A percentile compares a stretch with the other conserved stretches of the same genome.
phyloP scores from a whole-genome alignment of 2,797 vertebrate species.

The Dryobates pubescens region DNA sequence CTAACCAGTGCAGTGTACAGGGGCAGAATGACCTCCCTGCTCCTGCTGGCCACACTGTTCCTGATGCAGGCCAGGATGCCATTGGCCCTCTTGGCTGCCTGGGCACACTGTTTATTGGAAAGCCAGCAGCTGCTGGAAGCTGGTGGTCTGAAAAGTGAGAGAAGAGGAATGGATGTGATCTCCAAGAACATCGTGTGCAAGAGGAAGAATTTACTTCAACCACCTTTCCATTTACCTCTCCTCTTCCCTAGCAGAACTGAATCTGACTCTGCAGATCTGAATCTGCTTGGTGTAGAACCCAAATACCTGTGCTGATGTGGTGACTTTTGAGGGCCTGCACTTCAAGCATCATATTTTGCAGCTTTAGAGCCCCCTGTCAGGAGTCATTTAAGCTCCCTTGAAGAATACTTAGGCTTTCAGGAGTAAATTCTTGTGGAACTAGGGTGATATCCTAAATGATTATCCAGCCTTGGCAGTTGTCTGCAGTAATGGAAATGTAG shows the following conservation, averaged over 20 bases:
- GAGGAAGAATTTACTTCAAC: neutral
- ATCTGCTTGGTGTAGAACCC: neutral
- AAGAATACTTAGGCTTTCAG: neutral
- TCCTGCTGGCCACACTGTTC: no score
- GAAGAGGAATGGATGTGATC: neutral
- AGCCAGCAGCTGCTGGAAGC: neutral
- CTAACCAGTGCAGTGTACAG: no score
- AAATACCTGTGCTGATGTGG: neutral
- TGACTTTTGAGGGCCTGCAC: neutral
- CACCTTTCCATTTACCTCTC: neutral
- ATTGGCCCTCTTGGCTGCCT: no score
- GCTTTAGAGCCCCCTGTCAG: neutral
- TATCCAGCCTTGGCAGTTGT: neutral
- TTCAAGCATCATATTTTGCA: neutral
- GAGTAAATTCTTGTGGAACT: conserved; percentile 22
- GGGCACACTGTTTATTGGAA: no score
- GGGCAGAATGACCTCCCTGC: no score
- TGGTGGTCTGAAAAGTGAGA: neutral
- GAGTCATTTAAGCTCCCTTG: neutral
- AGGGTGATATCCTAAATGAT: neutral
- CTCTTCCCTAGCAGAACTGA: neutral
- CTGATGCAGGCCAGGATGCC: no score
- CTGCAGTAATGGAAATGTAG: neutral
- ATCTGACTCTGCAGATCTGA: neutral
- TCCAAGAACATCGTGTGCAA: neutral